Evolutionary conservation across 2,888 invertebrate genomes (phyloP).

Genomic region (Eilema sororculum): DNA sequence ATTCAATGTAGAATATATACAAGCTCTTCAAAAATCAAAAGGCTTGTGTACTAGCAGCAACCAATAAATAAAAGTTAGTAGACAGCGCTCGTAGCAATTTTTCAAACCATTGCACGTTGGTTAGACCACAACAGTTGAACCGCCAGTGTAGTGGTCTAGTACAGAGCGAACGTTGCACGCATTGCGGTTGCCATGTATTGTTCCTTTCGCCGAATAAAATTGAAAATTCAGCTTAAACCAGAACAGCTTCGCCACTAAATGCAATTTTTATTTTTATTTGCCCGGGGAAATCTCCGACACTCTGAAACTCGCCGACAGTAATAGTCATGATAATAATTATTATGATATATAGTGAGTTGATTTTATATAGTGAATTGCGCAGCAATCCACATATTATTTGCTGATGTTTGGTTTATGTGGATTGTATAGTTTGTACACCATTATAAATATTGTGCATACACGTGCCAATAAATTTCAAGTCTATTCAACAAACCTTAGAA

Average conservation of each 20-base stretch:
- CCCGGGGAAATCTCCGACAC: constrained; percentile 24
- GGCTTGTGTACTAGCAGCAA: neutral
- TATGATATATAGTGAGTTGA: constrained; percentile 7
- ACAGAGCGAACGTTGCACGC: constrained; percentile 43
- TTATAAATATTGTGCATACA: neutral
- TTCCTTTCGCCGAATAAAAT: constrained; percentile 51
- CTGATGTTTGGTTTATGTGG: neutral
- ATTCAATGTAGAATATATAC: too few relatives aligned
- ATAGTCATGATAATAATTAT: constrained; percentile 18
- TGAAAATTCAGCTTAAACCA: constrained; percentile 51
- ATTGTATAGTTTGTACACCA: neutral
- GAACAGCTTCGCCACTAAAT: constrained; percentile 39
- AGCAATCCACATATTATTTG: constrained; percentile 5
- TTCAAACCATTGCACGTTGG: constrained; percentile 42
- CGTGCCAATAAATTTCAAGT: neutral
- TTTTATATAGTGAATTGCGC: neutral
- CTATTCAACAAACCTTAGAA: too few relatives aligned
- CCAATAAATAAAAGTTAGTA: constrained; percentile 29
- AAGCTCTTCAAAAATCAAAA: too few relatives aligned
- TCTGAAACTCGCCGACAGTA: constrained; percentile 21
- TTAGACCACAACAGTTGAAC: constrained; percentile 36
- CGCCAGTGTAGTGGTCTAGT: constrained; percentile 40
- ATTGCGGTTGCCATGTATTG: constrained; percentile 50
- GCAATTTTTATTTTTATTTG: constrained; percentile 43
- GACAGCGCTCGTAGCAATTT: constrained; percentile 40